Conservation (phyloP, 2,797 vertebrate genomes). For the Gallirallus australis region DNA sequence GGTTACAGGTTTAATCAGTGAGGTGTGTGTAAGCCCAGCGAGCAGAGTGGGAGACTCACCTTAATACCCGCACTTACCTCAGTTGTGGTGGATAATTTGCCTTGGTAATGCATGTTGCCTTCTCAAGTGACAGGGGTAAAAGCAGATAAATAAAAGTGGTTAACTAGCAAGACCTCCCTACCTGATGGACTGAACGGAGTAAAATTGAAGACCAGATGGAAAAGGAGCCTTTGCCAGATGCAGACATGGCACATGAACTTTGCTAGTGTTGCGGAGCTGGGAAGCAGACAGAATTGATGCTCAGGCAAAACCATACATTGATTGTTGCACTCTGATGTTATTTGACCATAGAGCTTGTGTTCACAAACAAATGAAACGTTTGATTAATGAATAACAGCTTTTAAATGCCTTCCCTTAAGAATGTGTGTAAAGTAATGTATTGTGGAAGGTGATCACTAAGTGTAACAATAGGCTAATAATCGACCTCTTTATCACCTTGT, state of each 20-base stretch:
- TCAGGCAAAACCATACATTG: background rate
- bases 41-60: background rate
- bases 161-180: background rate
- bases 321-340: background rate
- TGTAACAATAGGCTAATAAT: background rate
- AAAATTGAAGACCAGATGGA: background rate
- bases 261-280: fast-evolving
- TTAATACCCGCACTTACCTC: background rate
- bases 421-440: background rate
- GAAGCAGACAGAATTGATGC: background rate
- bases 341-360: background rate
- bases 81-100: background rate
- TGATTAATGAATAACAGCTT: background rate
- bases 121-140: background rate
- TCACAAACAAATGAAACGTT: background rate
- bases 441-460: background rate
- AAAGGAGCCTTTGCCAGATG: background rate
- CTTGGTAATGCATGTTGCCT: background rate
- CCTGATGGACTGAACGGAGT: background rate
- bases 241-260: background rate
- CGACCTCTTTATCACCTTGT: background rate
- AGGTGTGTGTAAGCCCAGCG: background rate
- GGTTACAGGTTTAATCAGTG: background rate
- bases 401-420: background rate
- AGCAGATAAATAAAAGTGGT: background rate